Evolutionary conservation across 2,797 vertebrate genomes (phyloP).

Genomic region (Siniperca obscura): DNA sequence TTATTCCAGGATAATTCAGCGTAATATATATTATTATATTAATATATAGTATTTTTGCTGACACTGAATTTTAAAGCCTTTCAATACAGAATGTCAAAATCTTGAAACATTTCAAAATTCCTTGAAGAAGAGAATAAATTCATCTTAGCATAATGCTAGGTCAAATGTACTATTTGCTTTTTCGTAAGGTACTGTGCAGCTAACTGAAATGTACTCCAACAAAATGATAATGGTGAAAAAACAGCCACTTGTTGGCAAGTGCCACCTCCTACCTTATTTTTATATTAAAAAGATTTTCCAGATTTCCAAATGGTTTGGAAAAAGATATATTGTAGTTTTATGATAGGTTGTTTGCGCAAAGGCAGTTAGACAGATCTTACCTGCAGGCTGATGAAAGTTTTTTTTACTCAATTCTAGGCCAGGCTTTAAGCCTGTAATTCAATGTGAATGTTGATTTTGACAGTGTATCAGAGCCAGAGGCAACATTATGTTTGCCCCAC

Average conservation of each 20-base stretch:
- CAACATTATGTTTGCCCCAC: slow-evolving; percentile 51
- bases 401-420: slow-evolving; percentile 18
- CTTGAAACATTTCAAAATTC: neutral
- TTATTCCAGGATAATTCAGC: slow-evolving; percentile 26
- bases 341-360: neutral
- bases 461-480: slow-evolving; percentile 59
- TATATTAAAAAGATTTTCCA: neutral
- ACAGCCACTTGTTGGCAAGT: neutral
- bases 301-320: neutral
- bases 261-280: neutral
- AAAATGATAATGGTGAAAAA: neutral
- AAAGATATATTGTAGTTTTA: neutral
- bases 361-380: slow-evolving; percentile 21
- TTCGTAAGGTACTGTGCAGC: neutral
- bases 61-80: slow-evolving; percentile 22
- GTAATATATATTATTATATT: too few species aligned
- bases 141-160: neutral
- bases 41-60: slow-evolving; percentile 4
- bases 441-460: slow-evolving; percentile 56
- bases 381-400: slow-evolving; percentile 36
- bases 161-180: neutral
- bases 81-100: slow-evolving; percentile 20
- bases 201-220: slow-evolving; percentile 6
- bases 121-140: slow-evolving; percentile 11
- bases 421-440: slow-evolving; percentile 43